These are phyloP conservation scores for Clavelina lepadiformis DNA, from an alignment of 23 tunicate species.

Conservation along the genomic window DNA sequence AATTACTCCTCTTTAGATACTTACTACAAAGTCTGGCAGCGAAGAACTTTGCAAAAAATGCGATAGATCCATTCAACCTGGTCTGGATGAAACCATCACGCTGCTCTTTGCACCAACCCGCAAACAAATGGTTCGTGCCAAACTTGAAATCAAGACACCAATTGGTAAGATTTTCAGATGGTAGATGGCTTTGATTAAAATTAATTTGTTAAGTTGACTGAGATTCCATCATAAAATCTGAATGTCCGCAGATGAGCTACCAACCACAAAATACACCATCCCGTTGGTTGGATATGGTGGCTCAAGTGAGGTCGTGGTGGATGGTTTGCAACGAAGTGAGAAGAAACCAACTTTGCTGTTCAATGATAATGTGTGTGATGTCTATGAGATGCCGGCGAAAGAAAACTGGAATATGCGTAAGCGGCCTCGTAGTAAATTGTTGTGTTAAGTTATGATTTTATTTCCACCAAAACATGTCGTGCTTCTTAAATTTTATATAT, in stretches of 20 bases:
- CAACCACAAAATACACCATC: constrained; percentile 76
- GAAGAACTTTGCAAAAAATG: constrained; percentile 53
- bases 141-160: constrained; percentile 83
- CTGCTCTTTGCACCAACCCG: constrained; percentile 53
- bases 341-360: not conserved
- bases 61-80: constrained; percentile 45
- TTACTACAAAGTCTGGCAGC: constrained; percentile 17
- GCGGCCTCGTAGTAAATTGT: too few relatives aligned
- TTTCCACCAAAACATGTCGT: too few relatives aligned
- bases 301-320: constrained; percentile 26
- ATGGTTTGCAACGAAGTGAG: constrained; percentile 19
- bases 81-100: constrained; percentile 36
- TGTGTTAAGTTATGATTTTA: too few relatives aligned
- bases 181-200: too few relatives aligned
- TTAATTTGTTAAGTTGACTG: not conserved
- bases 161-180: constrained; percentile 28
- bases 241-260: constrained; percentile 40
- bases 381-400: constrained; percentile 1
- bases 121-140: constrained; percentile 49
- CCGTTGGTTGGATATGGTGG: constrained; percentile 87
- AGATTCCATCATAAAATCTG: not conserved
- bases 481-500: too few relatives aligned
- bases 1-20: constrained; percentile 7
- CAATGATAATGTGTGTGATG: constrained; percentile 12
- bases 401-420: too few relatives aligned